Conservation (phyloP, 2,797 vertebrate genomes). For the Pipistrellus nathusii region DNA sequence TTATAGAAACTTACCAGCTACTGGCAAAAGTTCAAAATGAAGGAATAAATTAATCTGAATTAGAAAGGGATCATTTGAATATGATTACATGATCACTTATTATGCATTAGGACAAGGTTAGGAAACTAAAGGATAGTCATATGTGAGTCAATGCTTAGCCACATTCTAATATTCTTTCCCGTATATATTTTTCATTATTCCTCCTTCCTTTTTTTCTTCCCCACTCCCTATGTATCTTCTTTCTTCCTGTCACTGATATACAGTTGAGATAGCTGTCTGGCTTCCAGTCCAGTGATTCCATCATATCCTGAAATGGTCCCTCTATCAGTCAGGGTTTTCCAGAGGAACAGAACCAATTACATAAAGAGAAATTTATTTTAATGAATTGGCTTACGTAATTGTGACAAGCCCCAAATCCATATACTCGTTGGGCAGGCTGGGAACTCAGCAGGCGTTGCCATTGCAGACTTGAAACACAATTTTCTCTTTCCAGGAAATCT, state of each 20-base stretch:
- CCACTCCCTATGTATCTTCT: neutral
- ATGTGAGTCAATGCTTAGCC: neutral
- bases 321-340: neutral
- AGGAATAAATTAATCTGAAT: conserved; percentile 32
- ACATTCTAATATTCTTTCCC: neutral
- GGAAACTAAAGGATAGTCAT: neutral
- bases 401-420: neutral
- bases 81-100: neutral
- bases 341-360: neutral
- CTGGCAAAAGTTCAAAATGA: conserved; percentile 3
- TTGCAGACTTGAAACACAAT: neutral
- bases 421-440: neutral
- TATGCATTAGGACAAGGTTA: neutral
- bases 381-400: neutral
- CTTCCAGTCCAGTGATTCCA: neutral
- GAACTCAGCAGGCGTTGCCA: neutral
- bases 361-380: neutral
- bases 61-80: neutral
- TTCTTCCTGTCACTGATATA: neutral
- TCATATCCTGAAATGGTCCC: neutral
- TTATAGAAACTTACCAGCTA: conserved; percentile 8
- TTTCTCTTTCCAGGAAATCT: neutral
- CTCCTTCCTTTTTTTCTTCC: neutral
- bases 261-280: neutral
- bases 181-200: neutral